Conservation (phyloP, 2,888 invertebrate genomes). For the Aplocera efformata region DNA sequence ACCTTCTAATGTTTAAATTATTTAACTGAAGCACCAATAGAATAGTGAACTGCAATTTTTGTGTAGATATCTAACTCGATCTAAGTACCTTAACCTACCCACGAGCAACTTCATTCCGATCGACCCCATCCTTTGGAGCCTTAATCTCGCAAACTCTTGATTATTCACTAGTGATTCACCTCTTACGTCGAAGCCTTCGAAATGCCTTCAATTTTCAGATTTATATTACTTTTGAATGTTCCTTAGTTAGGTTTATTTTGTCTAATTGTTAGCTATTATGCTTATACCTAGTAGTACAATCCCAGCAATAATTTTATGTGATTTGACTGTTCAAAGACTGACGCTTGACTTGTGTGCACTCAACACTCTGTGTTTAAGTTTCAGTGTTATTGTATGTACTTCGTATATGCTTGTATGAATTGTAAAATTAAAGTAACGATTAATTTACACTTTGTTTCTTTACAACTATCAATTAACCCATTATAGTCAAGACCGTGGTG, state of each 20-base stretch:
- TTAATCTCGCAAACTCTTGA: conserved; percentile 10
- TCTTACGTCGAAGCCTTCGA: conserved; percentile 23
- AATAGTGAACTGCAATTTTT: conserved; percentile 50
- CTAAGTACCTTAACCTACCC: conserved; percentile 8
- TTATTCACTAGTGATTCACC: conserved; percentile 14
- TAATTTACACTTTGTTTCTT: conserved; percentile 16
- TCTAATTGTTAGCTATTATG: conserved; percentile 17
- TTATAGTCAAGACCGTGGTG: no score
- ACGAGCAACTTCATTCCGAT: conserved; percentile 11
- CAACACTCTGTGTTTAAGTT: conserved; percentile 44
- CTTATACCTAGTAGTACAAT: conserved; percentile 39
- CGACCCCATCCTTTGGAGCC: neutral
- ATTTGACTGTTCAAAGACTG: conserved; percentile 74
- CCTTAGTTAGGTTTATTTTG: conserved; percentile 7
- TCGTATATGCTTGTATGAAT: conserved; percentile 31
- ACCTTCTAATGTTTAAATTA: conserved; percentile 37
- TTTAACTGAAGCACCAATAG: conserved; percentile 61
- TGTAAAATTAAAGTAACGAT: conserved; percentile 27
- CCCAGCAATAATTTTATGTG: conserved; percentile 73
- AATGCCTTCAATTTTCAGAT: conserved; percentile 13
- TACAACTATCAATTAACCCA: neutral
- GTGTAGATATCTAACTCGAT: conserved; percentile 34
- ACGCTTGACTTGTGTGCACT: conserved; percentile 60
- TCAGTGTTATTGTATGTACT: conserved; percentile 34
- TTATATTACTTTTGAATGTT: conserved; percentile 2